Evolutionary conservation across 2,888 invertebrate species (phyloP).

Genomic region (Leucophenga montana): DNA sequence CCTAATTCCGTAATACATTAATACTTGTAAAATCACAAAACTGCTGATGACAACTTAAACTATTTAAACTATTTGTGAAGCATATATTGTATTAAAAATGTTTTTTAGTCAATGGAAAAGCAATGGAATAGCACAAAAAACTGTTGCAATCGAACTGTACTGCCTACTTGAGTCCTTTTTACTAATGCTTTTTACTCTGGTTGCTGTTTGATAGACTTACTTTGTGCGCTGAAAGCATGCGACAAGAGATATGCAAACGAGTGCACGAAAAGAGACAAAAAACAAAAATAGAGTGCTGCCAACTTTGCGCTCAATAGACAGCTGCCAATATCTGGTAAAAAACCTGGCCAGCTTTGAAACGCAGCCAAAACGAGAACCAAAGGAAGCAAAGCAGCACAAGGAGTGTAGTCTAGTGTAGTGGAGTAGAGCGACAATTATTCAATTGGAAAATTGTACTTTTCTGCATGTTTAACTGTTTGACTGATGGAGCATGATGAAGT

Average conservation of each 20-base stretch:
- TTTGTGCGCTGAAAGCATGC: neutral
- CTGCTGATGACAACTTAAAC: too few species aligned
- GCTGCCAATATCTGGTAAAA: neutral
- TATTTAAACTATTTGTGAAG: too few species aligned
- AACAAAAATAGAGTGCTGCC: neutral
- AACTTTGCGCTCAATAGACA: neutral
- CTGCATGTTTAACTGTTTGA: conserved; percentile 25
- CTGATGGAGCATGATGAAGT: conserved; percentile 41
- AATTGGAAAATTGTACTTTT: conserved; percentile 66
- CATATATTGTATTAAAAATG: too few species aligned
- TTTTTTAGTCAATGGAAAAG: neutral
- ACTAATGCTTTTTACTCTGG: neutral
- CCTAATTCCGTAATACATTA: too few species aligned
- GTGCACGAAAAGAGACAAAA: neutral
- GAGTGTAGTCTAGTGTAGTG: conserved; percentile 49
- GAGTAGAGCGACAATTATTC: conserved; percentile 61
- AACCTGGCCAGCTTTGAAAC: neutral
- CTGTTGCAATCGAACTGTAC: conserved; percentile 10
- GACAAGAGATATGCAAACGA: too few species aligned
- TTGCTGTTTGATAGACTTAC: neutral
- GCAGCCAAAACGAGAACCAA: neutral
- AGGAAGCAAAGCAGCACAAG: neutral
- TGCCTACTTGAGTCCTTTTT: conserved; percentile 5
- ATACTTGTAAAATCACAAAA: too few species aligned
- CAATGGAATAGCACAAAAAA: neutral